Conservation (phyloP, 2,797 vertebrate genomes). For the Muraenolepis orangiensis region DNA sequence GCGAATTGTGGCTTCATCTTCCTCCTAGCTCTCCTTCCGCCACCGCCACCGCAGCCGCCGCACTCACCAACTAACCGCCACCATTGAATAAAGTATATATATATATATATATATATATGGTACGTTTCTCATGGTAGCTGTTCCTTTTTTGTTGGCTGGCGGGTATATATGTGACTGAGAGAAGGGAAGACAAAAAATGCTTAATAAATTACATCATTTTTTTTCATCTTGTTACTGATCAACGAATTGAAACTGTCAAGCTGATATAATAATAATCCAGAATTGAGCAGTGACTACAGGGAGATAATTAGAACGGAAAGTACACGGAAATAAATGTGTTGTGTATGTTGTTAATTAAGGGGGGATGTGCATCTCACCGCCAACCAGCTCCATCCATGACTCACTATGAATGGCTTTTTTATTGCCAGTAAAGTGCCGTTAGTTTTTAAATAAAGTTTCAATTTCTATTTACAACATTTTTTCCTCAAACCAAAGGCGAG, state of each 20-base stretch:
- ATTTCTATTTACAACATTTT: too few species aligned
- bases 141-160: background rate
- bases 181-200: background rate
- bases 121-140: background rate
- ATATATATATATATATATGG: too few species aligned
- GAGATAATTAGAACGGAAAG: background rate
- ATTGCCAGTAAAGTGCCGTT: background rate
- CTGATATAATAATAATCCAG: conserved; percentile 1
- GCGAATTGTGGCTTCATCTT: conserved; percentile 66
- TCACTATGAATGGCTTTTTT: too few species aligned
- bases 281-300: background rate
- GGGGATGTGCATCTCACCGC: background rate
- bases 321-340: background rate
- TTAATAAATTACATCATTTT: background rate
- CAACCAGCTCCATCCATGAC: background rate
- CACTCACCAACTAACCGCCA: too few species aligned
- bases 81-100: too few species aligned
- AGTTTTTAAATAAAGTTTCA: background rate
- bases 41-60: conserved; percentile 54
- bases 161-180: background rate
- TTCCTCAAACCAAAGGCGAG: background rate
- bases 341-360: background rate
- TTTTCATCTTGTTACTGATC: background rate
- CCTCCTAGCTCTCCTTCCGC: conserved; percentile 5
- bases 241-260: background rate